Base-by-base conservation (phyloP, 1,140 invertebrate genomes). In the Calycopis cecrops region DNA sequence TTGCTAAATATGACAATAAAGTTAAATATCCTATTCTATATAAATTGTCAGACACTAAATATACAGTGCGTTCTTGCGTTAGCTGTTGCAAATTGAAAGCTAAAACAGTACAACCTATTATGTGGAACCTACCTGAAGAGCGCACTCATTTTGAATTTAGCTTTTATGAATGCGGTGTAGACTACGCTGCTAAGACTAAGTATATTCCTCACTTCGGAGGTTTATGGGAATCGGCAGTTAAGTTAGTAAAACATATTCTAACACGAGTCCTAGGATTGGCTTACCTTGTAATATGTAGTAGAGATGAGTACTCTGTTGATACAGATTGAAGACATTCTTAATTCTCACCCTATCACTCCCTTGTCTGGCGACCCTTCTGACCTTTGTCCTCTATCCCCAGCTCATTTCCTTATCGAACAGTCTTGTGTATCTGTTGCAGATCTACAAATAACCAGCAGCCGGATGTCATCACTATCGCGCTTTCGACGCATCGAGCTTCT, bases 381-480 rank as follows among this genome's bases (percentile, higher is more conserved):
- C 10, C 35, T 59, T 9, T 33, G 35, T 33, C 42, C 52, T 7
- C 14, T 63, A 1, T 49, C 60, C 51, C 60, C 60, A 47, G 48
- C 55, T 14, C 60, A 62, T 16, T 58, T 62, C 56, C 52, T 62
- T 9, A 55, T 58, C 37, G 56, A 48, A 40, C 51, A 55, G 35
- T 59, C 60, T 47, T 40, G 57, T 1, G 17, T 55, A 6, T 48
- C 47, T 28, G 11, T 42, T 28, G 54, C 54, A 12, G 34, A 57
- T 40, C 42, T 50, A 9, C 8, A 57, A 2, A 37, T 57, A 11
- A 52, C 40, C 33, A 48, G 14, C 7, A 33, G 33, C 6, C 11
- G 37, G 17, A 57, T 52, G 1, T 35, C 49, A 16, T 35, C 49
- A 9, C 49, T 58, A 9, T 40, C 44, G 11, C 28, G 56, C 47